Evolutionary conservation across 2,797 vertebrate genomes (phyloP).

Genomic region (Sphenodon punctatus): DNA sequence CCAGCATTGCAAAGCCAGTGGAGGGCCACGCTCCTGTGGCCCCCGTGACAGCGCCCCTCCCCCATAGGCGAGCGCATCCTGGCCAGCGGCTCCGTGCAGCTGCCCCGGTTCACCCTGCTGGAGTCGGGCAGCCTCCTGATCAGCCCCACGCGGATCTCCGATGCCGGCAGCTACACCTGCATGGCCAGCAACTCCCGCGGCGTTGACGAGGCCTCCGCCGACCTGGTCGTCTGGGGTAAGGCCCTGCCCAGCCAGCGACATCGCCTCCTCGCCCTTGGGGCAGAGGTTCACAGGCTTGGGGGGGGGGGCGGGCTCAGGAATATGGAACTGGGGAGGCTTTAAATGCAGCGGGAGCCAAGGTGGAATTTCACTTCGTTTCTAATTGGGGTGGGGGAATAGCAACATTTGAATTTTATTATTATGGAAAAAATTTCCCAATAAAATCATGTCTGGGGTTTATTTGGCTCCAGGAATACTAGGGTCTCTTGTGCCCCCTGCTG

Average conservation of each 20-base stretch:
- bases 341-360: background rate
- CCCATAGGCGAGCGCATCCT: constrained; percentile 87
- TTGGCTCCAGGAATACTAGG: background rate
- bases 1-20: background rate
- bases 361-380: background rate
- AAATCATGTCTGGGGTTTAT: no score
- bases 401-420: no score
- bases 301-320: no score
- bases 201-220: constrained; percentile 90
- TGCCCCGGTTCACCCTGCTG: constrained; percentile 92
- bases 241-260: background rate
- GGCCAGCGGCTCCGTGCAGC: constrained; percentile 94
- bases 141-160: constrained; percentile 89
- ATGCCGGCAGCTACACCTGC: constrained; percentile 92
- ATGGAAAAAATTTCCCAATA: no score
- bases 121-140: constrained; percentile 94
- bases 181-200: constrained; percentile 96
- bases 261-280: no score
- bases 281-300: no score
- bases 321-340: no score
- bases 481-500: background rate
- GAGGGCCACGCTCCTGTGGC: no score
- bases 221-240: constrained; percentile 95
- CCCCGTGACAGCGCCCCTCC: accelerated
- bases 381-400: no score